These are phyloP conservation scores for Spinus olivaceus DNA, from an alignment of 2,797 vertebrate species.

Conservation along the genomic window DNA sequence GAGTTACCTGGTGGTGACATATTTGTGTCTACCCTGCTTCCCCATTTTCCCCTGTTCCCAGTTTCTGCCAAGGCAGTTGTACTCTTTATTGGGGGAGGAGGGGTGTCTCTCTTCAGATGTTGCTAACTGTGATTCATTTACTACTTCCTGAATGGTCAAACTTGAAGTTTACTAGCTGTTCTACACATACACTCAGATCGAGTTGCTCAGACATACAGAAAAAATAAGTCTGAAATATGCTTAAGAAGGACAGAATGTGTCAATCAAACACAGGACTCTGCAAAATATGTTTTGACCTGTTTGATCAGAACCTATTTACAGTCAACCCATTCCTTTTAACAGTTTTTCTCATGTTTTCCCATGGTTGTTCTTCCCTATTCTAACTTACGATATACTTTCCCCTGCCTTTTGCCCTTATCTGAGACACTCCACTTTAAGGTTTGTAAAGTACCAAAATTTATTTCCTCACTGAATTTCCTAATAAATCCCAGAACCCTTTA, in stretches of 20 bases:
- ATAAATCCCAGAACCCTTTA: not conserved
- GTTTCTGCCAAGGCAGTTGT: not conserved
- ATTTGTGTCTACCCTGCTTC: not conserved
- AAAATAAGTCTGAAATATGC: not conserved
- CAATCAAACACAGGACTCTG: not conserved
- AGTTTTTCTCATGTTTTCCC: not conserved
- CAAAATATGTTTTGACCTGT: not conserved
- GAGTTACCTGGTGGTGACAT: not conserved
- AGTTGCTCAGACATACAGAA: not conserved
- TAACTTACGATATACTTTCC: not conserved
- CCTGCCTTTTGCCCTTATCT: not conserved
- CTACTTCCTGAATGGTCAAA: not conserved
- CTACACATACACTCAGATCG: not conserved
- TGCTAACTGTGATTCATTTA: not conserved
- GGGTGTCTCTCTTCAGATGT: not conserved
- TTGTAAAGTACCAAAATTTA: not conserved
- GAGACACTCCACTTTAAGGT: not conserved
- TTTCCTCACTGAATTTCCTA: not conserved
- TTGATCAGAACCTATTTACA: not conserved
- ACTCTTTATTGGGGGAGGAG: rapidly evolving
- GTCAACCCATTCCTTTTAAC: not conserved
- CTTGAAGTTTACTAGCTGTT: not conserved
- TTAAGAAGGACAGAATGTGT: not conserved
- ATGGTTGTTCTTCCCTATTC: not conserved
- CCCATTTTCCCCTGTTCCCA: not conserved